These are phyloP conservation scores for Harpagifer antarcticus DNA, from an alignment of 2,797 vertebrate genomes.

Conservation along the genomic window DNA sequence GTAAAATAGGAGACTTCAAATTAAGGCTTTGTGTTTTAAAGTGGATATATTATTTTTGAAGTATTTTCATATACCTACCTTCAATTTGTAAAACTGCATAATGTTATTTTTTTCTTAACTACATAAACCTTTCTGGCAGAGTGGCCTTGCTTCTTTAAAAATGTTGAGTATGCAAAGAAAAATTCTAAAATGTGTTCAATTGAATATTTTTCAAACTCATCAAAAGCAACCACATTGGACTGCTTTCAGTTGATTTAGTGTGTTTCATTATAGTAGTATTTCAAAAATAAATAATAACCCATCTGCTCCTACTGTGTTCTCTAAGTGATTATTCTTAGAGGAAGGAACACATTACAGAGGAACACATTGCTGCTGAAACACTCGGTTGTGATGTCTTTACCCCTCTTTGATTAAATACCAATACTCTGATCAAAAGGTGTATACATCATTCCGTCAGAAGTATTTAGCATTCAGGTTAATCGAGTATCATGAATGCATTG, in stretches of 20 bases:
- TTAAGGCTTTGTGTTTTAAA: neutral
- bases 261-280: conserved; percentile 24
- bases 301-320: conserved; percentile 30
- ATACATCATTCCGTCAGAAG: conserved; percentile 34
- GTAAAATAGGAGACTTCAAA: neutral
- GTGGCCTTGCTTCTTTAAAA: neutral
- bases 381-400: conserved; percentile 13
- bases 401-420: conserved; percentile 26
- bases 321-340: conserved; percentile 19
- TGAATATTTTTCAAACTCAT: conserved; percentile 12
- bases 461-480: conserved; percentile 21
- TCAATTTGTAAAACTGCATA: neutral
- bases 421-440: conserved; percentile 14
- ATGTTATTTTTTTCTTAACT: neutral
- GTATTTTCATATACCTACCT: neutral
- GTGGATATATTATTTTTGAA: no score
- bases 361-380: conserved; percentile 13
- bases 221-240: conserved; percentile 10
- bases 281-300: conserved; percentile 38
- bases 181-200: neutral
- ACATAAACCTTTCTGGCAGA: neutral
- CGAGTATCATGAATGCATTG: conserved; percentile 24
- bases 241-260: conserved; percentile 23
- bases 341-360: conserved; percentile 8
- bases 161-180: conserved; percentile 12